Base-by-base conservation (phyloP, 1,140 invertebrate genomes). In the Babylonia areolata region DNA sequence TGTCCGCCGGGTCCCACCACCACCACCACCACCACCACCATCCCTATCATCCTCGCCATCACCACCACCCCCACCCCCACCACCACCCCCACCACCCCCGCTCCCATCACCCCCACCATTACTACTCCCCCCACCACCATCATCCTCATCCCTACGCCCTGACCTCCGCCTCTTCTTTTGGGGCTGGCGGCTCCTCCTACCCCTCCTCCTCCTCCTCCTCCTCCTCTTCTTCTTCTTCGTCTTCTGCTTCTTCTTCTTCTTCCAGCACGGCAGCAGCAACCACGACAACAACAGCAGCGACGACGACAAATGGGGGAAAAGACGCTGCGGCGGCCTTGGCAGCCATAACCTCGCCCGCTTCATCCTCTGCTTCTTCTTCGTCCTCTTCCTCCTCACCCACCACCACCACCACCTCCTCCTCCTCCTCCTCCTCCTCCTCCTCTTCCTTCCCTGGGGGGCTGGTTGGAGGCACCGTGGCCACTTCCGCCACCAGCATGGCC, bases 11-110 rank as follows among this genome's bases (percentile, higher is more conserved):
- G 9, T 73, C 71, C 31, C 75, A 40, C 2, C 35, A 20, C 35
- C 75, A 77, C 28, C 75, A 77, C 28, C 75, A 77, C 37, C 73
- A 77, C 20, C 75, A 77, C 46, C 79, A 81, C 46, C 42, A 31
- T 39, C 31, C 12, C 31, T 33, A 81, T 40, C 35, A n/a, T 9
- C 75, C 40, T 15, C 9, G 9, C 75, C 75, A 77, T 23, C 28
- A 77, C 37, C 23, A 77, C 33, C 31, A 73, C 33, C n/a, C 28
- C 77, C 77, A 73, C 33, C n/a, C 28, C 77, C 77, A 79, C 77
- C 39, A 28, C 51, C 31, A 3, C n/a, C 51, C 3, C 3, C 51
- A 69, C 20, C 23, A 69, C 28, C 35, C 33, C 46, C 20, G 17
- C 46, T 23, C 81, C 9, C 37, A n/a, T 15, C 9, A 6, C 75